These are phyloP conservation scores for Nothocercus julius DNA, from an alignment of 2,113 vertebrate species.

Conservation along the genomic window DNA sequence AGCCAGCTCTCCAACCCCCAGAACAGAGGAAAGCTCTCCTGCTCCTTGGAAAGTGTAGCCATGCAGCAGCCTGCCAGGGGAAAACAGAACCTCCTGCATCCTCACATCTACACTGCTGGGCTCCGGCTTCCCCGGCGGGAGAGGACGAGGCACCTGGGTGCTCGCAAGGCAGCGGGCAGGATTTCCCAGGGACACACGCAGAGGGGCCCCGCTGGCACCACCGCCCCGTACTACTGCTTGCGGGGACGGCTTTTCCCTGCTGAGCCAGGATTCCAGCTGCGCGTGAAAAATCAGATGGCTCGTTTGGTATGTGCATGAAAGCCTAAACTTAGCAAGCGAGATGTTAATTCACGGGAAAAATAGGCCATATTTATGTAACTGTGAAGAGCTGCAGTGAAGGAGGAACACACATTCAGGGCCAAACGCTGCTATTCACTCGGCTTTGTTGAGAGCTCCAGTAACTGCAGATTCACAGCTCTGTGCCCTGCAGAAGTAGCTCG, in stretches of 20 bases:
- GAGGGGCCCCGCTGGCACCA: not conserved
- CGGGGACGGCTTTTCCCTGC: not conserved
- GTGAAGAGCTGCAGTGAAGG: constrained; percentile 56
- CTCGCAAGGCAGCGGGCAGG: not conserved
- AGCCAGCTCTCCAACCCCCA: not conserved
- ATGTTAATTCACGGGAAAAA: constrained; percentile 56
- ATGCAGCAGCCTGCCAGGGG: not conserved
- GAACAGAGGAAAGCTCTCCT: not conserved
- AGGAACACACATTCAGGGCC: not conserved
- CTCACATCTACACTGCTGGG: rapidly evolving
- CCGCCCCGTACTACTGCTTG: not conserved
- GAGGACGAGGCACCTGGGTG: not conserved
- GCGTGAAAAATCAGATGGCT: not conserved
- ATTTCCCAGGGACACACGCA: not conserved
- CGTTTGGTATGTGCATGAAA: not conserved
- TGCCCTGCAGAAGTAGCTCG: not conserved
- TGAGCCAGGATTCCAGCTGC: constrained; percentile 37
- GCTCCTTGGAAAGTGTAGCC: not conserved
- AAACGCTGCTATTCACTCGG: not conserved
- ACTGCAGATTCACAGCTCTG: not conserved
- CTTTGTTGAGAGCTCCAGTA: constrained; percentile 32
- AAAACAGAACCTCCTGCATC: not conserved
- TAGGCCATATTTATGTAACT: constrained; percentile 60
- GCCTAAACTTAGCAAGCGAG: constrained; percentile 54
- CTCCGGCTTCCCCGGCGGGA: not conserved